Conservation (phyloP, 2,113 vertebrate species). For the Aphyosemion australe region DNA sequence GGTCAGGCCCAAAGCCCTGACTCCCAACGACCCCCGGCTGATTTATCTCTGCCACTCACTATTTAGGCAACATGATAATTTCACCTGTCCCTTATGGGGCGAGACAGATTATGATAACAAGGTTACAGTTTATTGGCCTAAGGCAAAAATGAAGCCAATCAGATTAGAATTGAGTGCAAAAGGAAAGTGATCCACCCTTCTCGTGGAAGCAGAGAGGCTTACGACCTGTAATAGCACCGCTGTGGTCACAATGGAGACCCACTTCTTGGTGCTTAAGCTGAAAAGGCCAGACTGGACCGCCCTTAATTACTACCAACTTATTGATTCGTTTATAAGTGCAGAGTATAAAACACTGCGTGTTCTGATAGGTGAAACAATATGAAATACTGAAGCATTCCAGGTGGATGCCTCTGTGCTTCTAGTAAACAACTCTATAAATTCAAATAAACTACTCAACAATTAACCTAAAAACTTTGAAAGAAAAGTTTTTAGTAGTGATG, state of each 20-base stretch:
- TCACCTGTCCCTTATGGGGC: conserved; percentile 66
- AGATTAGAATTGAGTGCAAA: conserved; percentile 79
- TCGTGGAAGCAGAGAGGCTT: conserved; percentile 77
- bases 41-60: conserved; percentile 57
- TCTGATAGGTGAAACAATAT: background rate
- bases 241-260: conserved; percentile 75
- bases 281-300: conserved; percentile 60
- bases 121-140: conserved; percentile 75
- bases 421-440: background rate
- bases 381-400: background rate
- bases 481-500: background rate
- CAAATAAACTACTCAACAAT: background rate
- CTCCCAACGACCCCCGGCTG: conserved; percentile 19
- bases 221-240: conserved; percentile 67
- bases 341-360: background rate
- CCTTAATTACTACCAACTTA: conserved; percentile 67
- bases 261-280: conserved; percentile 68
- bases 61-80: conserved; percentile 73
- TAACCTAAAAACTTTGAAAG: too few relatives aligned
- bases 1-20: conserved; percentile 29
- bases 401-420: background rate
- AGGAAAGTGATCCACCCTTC: conserved; percentile 80
- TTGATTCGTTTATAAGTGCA: conserved; percentile 58
- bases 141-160: conserved; percentile 76
- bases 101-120: conserved; percentile 75